A percentile compares a stretch with the other conserved stretches of the same genome.
phyloP scores from a whole-genome alignment of 2,113 vertebrate genomes.

The Uria lomvia region DNA sequence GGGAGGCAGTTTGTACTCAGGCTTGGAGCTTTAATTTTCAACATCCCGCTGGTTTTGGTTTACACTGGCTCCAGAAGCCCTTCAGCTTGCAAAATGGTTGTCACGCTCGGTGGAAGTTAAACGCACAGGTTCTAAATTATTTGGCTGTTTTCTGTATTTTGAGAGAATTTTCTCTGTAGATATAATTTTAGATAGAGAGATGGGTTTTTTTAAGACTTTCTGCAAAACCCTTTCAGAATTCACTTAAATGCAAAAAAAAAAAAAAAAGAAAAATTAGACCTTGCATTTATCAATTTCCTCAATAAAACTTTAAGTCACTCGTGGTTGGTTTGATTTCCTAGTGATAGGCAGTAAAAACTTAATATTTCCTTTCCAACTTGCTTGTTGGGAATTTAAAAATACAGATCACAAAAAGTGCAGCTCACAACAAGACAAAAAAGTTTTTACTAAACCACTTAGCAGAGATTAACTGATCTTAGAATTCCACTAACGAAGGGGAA shows the following conservation, averaged over 20 bases:
- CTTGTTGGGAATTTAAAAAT: neutral
- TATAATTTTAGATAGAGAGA: neutral
- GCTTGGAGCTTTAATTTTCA: neutral
- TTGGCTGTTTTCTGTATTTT: neutral
- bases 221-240: neutral
- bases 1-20: neutral
- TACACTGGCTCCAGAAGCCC: neutral
- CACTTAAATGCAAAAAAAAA: neutral
- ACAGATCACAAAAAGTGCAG: neutral
- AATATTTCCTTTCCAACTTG: neutral
- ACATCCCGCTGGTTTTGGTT: neutral
- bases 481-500: neutral
- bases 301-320: neutral
- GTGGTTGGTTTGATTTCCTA: neutral
- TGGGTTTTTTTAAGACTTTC: neutral
- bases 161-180: neutral
- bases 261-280: neutral
- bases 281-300: neutral
- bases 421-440: neutral
- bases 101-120: neutral
- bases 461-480: neutral
- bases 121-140: neutral
- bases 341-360: neutral
- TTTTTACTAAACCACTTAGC: neutral
- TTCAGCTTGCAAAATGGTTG: neutral